Evolutionary conservation across 2,888 invertebrate species (phyloP), one percentile per base, ranked within the genome.

Genomic region (Euplagia quadripunctaria): DNA sequence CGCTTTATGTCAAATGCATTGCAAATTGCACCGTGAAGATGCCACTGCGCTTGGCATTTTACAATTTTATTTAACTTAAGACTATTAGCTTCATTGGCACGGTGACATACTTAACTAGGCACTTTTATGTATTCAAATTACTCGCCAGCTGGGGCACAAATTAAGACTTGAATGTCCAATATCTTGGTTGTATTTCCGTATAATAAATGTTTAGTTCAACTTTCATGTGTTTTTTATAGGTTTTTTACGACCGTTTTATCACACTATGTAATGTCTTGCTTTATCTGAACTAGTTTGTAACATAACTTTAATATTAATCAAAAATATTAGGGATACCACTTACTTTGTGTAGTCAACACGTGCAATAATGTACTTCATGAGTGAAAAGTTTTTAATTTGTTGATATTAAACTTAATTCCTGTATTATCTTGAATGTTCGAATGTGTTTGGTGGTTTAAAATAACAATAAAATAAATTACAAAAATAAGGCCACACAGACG

Each of bases 1-100:
- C 88, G 87, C 87, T 90, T 92, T 91, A 91, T 91, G 91, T 91
- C 90, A 91, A 91, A 90, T 85, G 86, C 87, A 89, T 89, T 87
- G 82, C 86, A 87, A 86, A 87, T 84, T 85, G 83, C 85, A 77
- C 77, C 52, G 75, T 73, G 80, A 83, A 83, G 86, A 88, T 86
- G 86, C 83, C 84, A 86, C 87, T 86, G 83, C 79, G 80, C 74
- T 80, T 87, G 86, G 81, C 84, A 87, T 87, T 88, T 88, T 87
- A 87, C 79, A 83, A 86, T 86, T 88, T 88, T 88, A 86, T 87
- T 88, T 85, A 80, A 82, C 79, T 83, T 78, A 70, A 68, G 77
- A 74, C 75, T 82, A 75, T 81, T 85, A 84, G 82, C 83, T 82
- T 72, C 79, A 79, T 81, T 79, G 77, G 81, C 82, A 78, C 72